Evolutionary conservation across 2,797 vertebrate genomes (phyloP), one percentile per base, ranked within the genome.

Genomic region (Otus scops): DNA sequence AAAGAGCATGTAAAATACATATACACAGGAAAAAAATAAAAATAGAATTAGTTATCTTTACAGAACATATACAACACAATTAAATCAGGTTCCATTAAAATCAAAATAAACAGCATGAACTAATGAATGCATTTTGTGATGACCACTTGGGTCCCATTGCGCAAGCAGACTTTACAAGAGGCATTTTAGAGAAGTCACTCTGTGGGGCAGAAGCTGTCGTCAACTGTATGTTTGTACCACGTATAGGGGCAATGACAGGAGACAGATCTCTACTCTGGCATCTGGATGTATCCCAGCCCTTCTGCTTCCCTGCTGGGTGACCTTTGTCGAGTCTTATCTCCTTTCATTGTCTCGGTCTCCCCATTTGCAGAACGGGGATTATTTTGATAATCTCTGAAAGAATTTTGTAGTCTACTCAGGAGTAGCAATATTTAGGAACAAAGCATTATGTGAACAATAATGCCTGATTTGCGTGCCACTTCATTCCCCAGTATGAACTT

Each of bases 51-150:
- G 71, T 75, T 71, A 61, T 71, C 78, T 85, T 36, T 89, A 79
- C 92, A 95, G 95, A 97, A 94, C 94, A 86, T 93, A 96, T 85
- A 91, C 54, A 60, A 87, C 81, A 69, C 86, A 79, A 97, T 97
- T 97, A 95, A 97, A 96, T 93, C 89, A 95, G 70, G 84, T 96
- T 95, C 95, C 95, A 96, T 60, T 96, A 94, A 89, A 94, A 97
- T 96, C 70, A 97, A 97, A 97, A 93, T 81, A 95, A 89, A 85
- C 28, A 73, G 88, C 77, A 69, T 85, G 88, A 96, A 96, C 97
- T 91, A 89, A 82, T 61, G 77, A 59, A 41, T 39, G 53, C 36
- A 20, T 56, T 85, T 75, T 82, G 57, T 81, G 85, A 34, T 57
- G 85, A 88, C 19, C 75, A 65, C 92, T 97, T 74, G 13, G 34